Conservation (phyloP, 1,140 invertebrate genomes). For the Zaprionus inermis region DNA sequence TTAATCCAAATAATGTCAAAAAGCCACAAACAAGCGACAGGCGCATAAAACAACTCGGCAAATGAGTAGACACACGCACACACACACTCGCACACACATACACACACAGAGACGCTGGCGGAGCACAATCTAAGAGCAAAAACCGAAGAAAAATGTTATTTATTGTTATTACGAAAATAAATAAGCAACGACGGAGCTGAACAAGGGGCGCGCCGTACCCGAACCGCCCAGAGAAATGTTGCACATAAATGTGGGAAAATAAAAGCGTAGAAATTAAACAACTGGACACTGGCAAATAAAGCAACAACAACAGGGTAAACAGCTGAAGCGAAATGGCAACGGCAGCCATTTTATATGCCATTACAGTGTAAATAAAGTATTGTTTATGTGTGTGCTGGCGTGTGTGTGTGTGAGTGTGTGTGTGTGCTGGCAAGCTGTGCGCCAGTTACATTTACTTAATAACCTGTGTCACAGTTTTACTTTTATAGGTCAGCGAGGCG, state of each 20-base stretch:
- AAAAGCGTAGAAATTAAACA: constrained; percentile 79
- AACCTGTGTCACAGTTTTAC: constrained; percentile 56
- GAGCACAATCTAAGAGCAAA: constrained; percentile 29
- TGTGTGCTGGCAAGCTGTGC: constrained; percentile 50
- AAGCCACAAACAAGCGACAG: constrained; percentile 81
- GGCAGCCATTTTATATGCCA: constrained; percentile 77
- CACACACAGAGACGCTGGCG: background rate
- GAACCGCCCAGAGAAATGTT: constrained; percentile 44
- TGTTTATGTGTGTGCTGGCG: constrained; percentile 61
- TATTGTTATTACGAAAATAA: constrained; percentile 82
- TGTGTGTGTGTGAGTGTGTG: constrained; percentile 11
- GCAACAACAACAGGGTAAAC: constrained; percentile 39
- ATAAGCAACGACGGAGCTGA: constrained; percentile 64
- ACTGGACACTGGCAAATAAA: constrained; percentile 76
- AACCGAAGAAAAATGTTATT: constrained; percentile 78
- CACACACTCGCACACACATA: constrained; percentile 35
- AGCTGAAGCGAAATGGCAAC: constrained; percentile 47
- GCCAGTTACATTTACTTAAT: constrained; percentile 75
- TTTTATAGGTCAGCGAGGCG: constrained; percentile 53
- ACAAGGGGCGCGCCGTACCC: constrained; percentile 51
- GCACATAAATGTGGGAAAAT: constrained; percentile 71
- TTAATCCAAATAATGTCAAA: constrained; percentile 82
- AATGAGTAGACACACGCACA: constrained; percentile 61
- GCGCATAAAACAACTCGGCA: constrained; percentile 78
- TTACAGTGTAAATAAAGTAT: constrained; percentile 82